phyloP scores from a whole-genome alignment of 92 coral and sea anemone genomes.

The Siderastrea siderea region DNA sequence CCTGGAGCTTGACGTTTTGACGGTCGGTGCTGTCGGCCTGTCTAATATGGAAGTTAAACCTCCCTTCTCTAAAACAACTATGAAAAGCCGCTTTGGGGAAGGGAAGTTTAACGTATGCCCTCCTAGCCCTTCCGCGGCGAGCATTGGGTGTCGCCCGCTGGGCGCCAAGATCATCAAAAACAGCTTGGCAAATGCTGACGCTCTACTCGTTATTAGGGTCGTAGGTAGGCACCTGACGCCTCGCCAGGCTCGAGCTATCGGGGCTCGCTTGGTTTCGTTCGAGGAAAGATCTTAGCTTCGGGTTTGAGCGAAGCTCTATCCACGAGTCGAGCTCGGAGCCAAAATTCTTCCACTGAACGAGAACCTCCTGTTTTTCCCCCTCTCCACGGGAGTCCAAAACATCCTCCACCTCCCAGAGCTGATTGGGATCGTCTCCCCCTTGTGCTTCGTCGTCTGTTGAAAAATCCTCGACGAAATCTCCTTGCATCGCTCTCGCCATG shows the following conservation, averaged over 20 bases:
- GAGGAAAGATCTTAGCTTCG: constrained; percentile 31
- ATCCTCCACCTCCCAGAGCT: constrained; percentile 31
- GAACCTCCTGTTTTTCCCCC: constrained; percentile 7
- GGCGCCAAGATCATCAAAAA: constrained; percentile 55
- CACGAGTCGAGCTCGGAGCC: constrained; percentile 36
- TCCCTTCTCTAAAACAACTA: too few relatives aligned
- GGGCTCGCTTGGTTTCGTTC: constrained; percentile 58
- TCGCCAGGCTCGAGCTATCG: constrained; percentile 52
- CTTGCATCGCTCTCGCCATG: too few relatives aligned
- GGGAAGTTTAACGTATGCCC: constrained; percentile 45
- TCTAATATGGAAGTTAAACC: too few relatives aligned
- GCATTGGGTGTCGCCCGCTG: constrained; percentile 38
- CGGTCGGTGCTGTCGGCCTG: constrained; percentile 37
- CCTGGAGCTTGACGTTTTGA: constrained; percentile 36
- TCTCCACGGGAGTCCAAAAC: background rate
- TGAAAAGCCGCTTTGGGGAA: constrained; percentile 13
- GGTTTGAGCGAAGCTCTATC: constrained; percentile 42
- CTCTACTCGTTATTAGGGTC: constrained; percentile 32
- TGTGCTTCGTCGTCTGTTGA: background rate
- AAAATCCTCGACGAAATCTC: background rate
- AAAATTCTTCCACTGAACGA: constrained; percentile 28
- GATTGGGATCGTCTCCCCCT: constrained; percentile 1
- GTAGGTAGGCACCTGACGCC: constrained; percentile 25
- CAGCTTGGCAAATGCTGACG: constrained; percentile 39
- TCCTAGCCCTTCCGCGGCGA: constrained; percentile 40